Base-by-base conservation (phyloP, 2,888 invertebrate species). In the Plusia festucae region DNA sequence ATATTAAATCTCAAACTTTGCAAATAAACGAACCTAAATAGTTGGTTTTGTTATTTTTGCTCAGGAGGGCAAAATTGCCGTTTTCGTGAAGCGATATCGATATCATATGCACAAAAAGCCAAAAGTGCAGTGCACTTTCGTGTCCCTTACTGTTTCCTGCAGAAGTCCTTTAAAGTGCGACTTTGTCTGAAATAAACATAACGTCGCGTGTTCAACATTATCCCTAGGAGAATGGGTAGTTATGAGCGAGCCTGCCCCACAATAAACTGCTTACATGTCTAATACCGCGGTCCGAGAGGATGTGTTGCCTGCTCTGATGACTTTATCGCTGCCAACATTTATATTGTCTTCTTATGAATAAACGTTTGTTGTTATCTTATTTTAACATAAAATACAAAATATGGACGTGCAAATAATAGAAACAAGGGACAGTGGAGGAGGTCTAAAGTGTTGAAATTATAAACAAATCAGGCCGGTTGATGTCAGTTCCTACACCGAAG, bases 221-320 rank as follows among this genome's bases (percentile, higher is more conserved):
- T 92, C 90, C 91, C 89, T 84, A 82, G 82, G 88, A 90, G 90
- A 93, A 93, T 91, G 91, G 93, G 91, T 91, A 93, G 92, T 92
- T 93, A 92, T 90, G 91, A 91, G 90, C 88, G 86, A 86, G 88
- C 86, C 88, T 85, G 90, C 88, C 88, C 82, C 86, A 90, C 90
- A 92, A 93, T 93, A 93, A 92, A 92, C 91, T 90, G 89, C 90
- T 91, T 90, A 89, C 88, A 88, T 87, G 88, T 89, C 89, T 91
- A 91, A 92, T 92, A 90, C 86, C 84, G 87, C 82, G 87, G 86
- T 82, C 86, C 86, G 83, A 81, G 84, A 82, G 83, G 86, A 85
- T 86, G 83, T 82, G 81, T 82, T 65, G 73, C 65, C 66, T 70
- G 68, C 75, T 84, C 84, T 88, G 90, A 89, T 89, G 87, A 85